phyloP scores from a whole-genome alignment of 2,888 invertebrate species.

The Rhingia rostrata region DNA sequence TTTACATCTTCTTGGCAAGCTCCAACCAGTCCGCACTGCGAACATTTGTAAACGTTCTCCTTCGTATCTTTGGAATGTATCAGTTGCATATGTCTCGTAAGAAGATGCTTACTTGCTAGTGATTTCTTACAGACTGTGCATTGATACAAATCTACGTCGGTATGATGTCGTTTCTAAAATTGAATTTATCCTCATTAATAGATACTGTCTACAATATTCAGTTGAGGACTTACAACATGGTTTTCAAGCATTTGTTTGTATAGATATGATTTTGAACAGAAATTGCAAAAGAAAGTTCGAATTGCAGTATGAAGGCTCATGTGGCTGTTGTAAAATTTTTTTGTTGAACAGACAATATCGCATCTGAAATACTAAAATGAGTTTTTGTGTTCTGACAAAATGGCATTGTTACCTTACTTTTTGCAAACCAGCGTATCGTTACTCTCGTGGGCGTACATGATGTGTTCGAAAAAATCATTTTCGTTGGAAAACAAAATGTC shows the following conservation, averaged over 20 bases:
- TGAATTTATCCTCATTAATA: neutral
- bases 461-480: slow-evolving; percentile 80
- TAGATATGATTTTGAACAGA: slow-evolving; percentile 76
- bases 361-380: slow-evolving; percentile 76
- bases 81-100: slow-evolving; percentile 78
- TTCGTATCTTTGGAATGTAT: slow-evolving; percentile 70
- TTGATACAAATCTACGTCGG: slow-evolving; percentile 55
- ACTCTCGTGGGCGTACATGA: slow-evolving; percentile 80
- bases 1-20: slow-evolving; percentile 73
- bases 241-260: slow-evolving; percentile 76
- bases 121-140: slow-evolving; percentile 79
- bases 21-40: slow-evolving; percentile 78
- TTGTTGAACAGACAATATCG: slow-evolving; percentile 78
- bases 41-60: slow-evolving; percentile 75
- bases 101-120: slow-evolving; percentile 77
- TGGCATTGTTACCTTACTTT: slow-evolving; percentile 65
- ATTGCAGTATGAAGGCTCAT: slow-evolving; percentile 75
- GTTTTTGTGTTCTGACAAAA: neutral
- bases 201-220: neutral
- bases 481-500: slow-evolving; percentile 78
- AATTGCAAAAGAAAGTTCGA: slow-evolving; percentile 74
- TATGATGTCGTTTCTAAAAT: slow-evolving; percentile 62
- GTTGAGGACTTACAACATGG: slow-evolving; percentile 77
- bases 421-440: slow-evolving; percentile 77
- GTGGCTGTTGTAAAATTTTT: slow-evolving; percentile 75